phyloP scores from a whole-genome alignment of 2,113 vertebrate genomes.

The Meriones unguiculatus region DNA sequence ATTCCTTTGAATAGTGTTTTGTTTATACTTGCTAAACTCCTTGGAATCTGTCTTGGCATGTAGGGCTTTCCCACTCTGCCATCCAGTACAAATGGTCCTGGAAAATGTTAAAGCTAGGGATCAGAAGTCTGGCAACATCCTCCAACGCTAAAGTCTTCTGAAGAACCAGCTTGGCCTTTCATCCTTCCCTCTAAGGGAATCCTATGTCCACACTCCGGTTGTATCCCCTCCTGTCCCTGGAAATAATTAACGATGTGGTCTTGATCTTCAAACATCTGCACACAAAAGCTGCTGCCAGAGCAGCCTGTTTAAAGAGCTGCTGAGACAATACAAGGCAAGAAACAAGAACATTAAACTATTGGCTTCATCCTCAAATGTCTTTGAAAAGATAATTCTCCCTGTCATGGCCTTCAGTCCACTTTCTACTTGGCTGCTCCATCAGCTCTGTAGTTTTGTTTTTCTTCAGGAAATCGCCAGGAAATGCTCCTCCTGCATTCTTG shows the following conservation, averaged over 20 bases:
- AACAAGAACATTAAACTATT: slow-evolving; percentile 32
- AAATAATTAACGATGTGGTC: slow-evolving; percentile 73
- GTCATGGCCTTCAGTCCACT: not conserved
- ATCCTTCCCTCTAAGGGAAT: slow-evolving; percentile 48
- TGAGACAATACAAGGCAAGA: slow-evolving; percentile 27
- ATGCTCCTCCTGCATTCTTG: not conserved
- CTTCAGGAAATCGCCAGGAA: not conserved
- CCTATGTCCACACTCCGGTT: slow-evolving; percentile 30
- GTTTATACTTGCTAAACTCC: slow-evolving; percentile 15
- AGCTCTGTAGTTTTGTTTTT: not conserved
- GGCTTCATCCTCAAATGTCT: not conserved
- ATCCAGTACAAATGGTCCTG: not conserved
- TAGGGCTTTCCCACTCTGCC: slow-evolving; percentile 1
- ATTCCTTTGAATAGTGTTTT: slow-evolving; percentile 50
- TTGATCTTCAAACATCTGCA: slow-evolving; percentile 31
- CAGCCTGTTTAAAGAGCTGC: slow-evolving; percentile 35
- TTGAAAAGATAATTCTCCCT: not conserved
- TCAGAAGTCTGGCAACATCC: slow-evolving; percentile 11
- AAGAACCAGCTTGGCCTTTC: slow-evolving; percentile 56
- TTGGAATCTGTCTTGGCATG: not conserved
- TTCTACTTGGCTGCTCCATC: not conserved
- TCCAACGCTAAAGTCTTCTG: slow-evolving; percentile 58
- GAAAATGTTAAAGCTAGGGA: slow-evolving; percentile 34
- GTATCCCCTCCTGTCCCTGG: slow-evolving; percentile 8
- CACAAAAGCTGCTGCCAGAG: not conserved